A percentile compares a stretch with the other conserved stretches of the same genome.
These are phyloP conservation scores for Fratercula arctica DNA, from an alignment of 2,797 vertebrate species.

Conservation along the genomic window DNA sequence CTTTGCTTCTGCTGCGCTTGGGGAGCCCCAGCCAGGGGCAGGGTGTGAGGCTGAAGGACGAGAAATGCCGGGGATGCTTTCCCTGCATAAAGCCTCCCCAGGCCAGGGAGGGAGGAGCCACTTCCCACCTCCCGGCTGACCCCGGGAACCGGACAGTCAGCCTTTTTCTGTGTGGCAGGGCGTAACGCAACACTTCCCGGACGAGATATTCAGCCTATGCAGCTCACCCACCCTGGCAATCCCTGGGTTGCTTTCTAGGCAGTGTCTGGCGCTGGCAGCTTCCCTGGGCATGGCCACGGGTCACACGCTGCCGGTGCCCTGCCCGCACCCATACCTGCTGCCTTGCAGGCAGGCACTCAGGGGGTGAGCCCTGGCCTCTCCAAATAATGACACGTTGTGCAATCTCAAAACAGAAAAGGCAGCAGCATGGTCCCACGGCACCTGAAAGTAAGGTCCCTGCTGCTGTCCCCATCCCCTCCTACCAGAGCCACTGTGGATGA, in stretches of 20 bases:
- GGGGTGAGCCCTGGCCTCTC: not conserved
- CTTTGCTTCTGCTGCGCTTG: not conserved
- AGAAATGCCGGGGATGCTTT: conserved; percentile 54
- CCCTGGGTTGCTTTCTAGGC: not conserved
- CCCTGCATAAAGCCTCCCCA: not conserved
- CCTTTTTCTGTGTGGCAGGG: not conserved
- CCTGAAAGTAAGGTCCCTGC: not conserved
- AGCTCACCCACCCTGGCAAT: not conserved
- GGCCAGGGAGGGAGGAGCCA: not conserved
- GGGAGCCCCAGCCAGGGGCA: not conserved
- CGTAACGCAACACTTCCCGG: conserved; percentile 30
- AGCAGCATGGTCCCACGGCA: accelerated
- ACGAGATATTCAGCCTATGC: not conserved
- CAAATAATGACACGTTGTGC: accelerated
- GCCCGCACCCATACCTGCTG: not conserved
- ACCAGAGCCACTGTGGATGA: not conserved
- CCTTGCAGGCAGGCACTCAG: not conserved
- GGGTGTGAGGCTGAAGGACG: not conserved
- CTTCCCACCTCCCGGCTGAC: conserved; percentile 25
- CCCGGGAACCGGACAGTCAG: conserved; percentile 47
- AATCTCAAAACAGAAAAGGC: not conserved
- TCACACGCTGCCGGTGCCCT: not conserved
- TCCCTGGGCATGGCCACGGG: accelerated
- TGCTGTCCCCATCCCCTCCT: not conserved
- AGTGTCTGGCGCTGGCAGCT: accelerated